These are phyloP conservation scores for Drosophila tristis DNA, from an alignment of 1,140 invertebrate genomes.

Conservation along the genomic window DNA sequence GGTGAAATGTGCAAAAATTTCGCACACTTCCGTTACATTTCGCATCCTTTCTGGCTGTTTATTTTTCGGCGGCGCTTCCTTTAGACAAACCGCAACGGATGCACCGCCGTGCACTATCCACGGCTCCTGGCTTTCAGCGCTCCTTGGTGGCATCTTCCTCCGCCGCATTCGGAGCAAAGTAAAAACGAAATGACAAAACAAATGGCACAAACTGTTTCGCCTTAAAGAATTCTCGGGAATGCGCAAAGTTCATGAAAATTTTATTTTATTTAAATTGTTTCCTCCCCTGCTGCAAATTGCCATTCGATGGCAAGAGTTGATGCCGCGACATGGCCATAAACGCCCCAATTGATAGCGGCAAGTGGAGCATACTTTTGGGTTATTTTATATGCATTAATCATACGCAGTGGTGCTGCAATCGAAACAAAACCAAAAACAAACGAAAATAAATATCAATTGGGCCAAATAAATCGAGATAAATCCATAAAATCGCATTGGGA, in stretches of 20 bases:
- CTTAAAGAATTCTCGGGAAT: conserved; percentile 23
- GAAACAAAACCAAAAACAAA: conserved; percentile 2
- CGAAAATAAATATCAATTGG: not conserved
- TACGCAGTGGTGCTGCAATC: conserved; percentile 11
- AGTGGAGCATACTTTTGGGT: too few relatives aligned
- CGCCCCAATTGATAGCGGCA: too few relatives aligned
- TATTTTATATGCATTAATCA: too few relatives aligned
- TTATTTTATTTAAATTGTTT: conserved; percentile 53
- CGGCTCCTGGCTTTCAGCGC: conserved; percentile 1
- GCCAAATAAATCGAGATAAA: conserved; percentile 45
- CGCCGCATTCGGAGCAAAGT: conserved; percentile 7
- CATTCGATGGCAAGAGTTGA: conserved; percentile 26
- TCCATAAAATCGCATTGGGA: conserved; percentile 52
- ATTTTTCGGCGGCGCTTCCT: conserved; percentile 68
- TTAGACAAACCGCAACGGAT: conserved; percentile 74
- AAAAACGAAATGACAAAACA: conserved; percentile 63
- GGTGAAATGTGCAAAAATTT: conserved; percentile 73
- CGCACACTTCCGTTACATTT: conserved; percentile 76
- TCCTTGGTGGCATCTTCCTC: conserved; percentile 8
- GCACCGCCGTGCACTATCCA: conserved; percentile 40
- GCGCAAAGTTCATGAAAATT: conserved; percentile 56
- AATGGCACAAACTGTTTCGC: conserved; percentile 51
- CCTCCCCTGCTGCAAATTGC: not conserved
- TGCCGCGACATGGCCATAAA: conserved; percentile 19
- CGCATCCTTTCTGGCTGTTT: conserved; percentile 71